Percentiles rank a stretch among this genome's conserved stretches.
These are phyloP conservation scores for Uria lomvia DNA, from an alignment of 2,113 vertebrate species.

Conservation along the genomic window DNA sequence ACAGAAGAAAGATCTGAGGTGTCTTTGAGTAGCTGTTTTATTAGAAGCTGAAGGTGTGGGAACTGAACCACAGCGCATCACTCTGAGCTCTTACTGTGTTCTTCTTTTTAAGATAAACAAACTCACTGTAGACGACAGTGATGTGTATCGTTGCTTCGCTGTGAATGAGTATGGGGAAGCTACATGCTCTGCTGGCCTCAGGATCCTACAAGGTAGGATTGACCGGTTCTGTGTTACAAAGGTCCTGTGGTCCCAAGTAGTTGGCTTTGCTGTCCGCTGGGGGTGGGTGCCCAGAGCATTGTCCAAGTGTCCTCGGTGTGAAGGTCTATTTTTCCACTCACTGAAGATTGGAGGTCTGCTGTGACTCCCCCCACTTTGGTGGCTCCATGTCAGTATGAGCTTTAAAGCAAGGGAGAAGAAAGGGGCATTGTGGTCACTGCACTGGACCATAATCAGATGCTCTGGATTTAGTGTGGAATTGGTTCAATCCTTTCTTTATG, in stretches of 20 bases:
- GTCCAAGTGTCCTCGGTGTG: neutral
- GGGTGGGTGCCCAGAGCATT: neutral
- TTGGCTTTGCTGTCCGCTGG: neutral
- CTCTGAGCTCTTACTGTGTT: conserved; percentile 4
- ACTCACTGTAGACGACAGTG: conserved; percentile 71
- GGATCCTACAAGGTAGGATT: conserved; percentile 79
- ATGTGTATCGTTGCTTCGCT: conserved; percentile 81
- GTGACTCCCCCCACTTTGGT: neutral
- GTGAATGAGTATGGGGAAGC: conserved; percentile 84
- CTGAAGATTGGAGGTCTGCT: neutral
- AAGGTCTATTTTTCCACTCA: neutral
- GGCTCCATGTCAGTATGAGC: neutral
- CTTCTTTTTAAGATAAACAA: conserved; percentile 74
- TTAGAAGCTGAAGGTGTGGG: neutral
- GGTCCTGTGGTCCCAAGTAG: neutral
- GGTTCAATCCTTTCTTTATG: neutral
- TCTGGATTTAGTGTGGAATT: neutral
- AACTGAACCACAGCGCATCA: neutral
- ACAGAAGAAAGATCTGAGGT: neutral
- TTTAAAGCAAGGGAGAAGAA: neutral
- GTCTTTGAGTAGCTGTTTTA: neutral
- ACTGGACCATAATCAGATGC: neutral
- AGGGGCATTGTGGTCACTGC: neutral
- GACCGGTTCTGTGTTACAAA: neutral
- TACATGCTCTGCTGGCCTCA: conserved; percentile 73